A percentile compares a stretch with the other conserved stretches of the same genome.
These are phyloP conservation scores for Oryctes rhinoceros DNA, from an alignment of 1,140 invertebrate genomes.

Conservation along the genomic window DNA sequence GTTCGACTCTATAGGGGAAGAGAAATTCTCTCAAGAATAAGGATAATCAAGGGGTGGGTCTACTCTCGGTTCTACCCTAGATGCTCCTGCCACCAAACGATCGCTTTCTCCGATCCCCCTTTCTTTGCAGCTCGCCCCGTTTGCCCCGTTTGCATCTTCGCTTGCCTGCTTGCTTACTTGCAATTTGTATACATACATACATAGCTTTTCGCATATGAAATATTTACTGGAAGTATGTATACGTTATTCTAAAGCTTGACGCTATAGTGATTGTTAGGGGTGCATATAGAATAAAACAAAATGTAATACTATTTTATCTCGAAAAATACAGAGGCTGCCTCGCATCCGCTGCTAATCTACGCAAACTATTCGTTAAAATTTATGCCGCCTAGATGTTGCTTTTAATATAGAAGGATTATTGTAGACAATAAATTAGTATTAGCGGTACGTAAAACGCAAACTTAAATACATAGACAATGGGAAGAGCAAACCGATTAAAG, in stretches of 20 bases:
- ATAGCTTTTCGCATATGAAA: constrained; percentile 5
- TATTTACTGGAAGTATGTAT: not conserved
- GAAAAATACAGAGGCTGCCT: too few relatives aligned
- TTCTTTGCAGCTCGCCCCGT: constrained; percentile 29
- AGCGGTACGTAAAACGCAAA: too few relatives aligned
- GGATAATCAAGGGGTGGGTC: constrained; percentile 54
- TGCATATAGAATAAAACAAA: constrained; percentile 3
- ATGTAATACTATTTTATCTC: too few relatives aligned
- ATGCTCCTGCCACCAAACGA: constrained; percentile 37
- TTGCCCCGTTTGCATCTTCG: not conserved
- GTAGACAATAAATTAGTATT: too few relatives aligned
- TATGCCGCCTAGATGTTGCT: too few relatives aligned
- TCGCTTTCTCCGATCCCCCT: constrained; percentile 22
- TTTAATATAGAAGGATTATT: too few relatives aligned
- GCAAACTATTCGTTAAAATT: too few relatives aligned
- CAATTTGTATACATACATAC: not conserved
- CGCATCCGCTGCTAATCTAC: too few relatives aligned
- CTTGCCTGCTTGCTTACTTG: constrained; percentile 2
- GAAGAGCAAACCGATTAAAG: too few relatives aligned
- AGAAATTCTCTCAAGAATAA: constrained; percentile 50
- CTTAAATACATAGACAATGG: too few relatives aligned
- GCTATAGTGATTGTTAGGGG: constrained; percentile 9
- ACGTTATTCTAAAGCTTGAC: not conserved
- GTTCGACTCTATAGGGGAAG: constrained; percentile 43
- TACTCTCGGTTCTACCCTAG: constrained; percentile 48